Percentiles rank a stretch among this genome's conserved stretches.
These are phyloP conservation scores for Podocnemis expansa DNA, from an alignment of 2,113 vertebrate genomes.

Conservation along the genomic window DNA sequence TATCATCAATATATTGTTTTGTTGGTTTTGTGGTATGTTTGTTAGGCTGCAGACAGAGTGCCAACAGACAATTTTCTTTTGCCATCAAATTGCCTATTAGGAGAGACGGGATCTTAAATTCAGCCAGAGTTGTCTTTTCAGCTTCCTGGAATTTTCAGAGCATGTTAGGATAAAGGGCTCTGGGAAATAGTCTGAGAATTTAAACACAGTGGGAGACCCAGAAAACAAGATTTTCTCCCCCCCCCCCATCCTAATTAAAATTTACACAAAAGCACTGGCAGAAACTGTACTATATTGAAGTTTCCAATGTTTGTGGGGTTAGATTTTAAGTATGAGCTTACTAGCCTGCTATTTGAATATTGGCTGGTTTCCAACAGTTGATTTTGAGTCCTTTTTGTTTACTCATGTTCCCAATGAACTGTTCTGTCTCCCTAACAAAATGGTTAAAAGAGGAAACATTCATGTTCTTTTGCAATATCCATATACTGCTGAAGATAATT, in stretches of 20 bases:
- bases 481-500: rapidly evolving
- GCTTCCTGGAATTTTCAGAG: no score
- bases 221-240: neutral
- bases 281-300: neutral
- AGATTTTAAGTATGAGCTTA: neutral
- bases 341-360: neutral
- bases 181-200: no score
- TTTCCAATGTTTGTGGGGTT: neutral
- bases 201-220: neutral
- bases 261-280: neutral
- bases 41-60: neutral
- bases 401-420: neutral
- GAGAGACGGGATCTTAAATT: neutral
- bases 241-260: neutral
- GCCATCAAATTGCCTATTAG: neutral
- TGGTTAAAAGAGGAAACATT: neutral
- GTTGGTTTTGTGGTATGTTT: neutral
- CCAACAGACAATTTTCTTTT: neutral
- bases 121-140: no score
- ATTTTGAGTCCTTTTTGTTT: neutral
- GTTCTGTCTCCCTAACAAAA: neutral
- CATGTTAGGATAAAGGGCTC: no score
- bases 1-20: neutral
- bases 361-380: neutral
- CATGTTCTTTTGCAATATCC: neutral